Base-by-base conservation (phyloP, 2,797 vertebrate genomes). In the Balearica regulorum region DNA sequence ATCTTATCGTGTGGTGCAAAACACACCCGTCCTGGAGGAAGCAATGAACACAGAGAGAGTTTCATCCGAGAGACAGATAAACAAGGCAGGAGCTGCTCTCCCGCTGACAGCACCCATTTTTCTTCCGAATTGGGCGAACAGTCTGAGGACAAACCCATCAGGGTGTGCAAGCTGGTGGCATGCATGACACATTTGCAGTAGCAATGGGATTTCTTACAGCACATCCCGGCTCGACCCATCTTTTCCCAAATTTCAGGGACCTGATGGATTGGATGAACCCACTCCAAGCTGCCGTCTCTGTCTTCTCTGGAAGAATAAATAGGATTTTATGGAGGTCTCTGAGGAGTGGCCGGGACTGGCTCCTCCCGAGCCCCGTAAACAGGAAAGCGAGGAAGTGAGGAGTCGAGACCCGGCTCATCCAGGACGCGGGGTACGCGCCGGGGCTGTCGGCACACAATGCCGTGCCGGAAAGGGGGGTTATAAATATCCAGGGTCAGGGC, bases 401-500 rank as follows among this genome's bases (percentile, higher is more conserved):
- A 97, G 97, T 81, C 60, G 84, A 90, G 94, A 80, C 61, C 3
- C 6, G 22, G 94, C 87, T 96, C 97, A 96, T 97, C 87, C 97
- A 96, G 98, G 97, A 97, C 97, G 68, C 1, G 16, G 83, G 81
- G 96, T 81, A 73, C 9, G 12, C 29, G 39, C 75, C 3, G 94
- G 91, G 93, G 85, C 91, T 78, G 77, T 17, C 79, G 77, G 92
- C 96, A 98, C 96, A 98, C 98, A 98, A 98, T 97, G 96, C 96
- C 76, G 89, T 24, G 17, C 92, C 80, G 81, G 98, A 98, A 98
- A 97, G 89, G 92, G 93, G 94, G 93, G 94, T 98, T 98, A 98
- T 97, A 98, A 98, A 98, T 98, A 98, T 92, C 81, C 79, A 12
- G 73, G 98, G 98, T 98, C 98, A 98, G 97, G 98, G 98, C 96